phyloP scores from a whole-genome alignment of 2,888 invertebrate genomes.

The Cerastoderma edule region DNA sequence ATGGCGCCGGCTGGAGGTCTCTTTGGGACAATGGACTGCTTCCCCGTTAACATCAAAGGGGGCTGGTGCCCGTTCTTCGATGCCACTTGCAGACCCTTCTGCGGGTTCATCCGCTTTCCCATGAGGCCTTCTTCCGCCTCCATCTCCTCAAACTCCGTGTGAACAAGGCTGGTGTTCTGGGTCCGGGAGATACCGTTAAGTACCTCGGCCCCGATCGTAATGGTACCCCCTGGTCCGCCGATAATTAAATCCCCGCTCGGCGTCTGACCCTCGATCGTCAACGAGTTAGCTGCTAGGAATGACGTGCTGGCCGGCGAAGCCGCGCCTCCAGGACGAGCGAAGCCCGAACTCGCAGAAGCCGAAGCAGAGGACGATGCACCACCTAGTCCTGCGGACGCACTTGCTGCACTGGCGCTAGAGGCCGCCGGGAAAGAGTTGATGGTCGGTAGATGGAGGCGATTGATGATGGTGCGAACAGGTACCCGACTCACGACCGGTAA shows the following conservation, averaged over 20 bases:
- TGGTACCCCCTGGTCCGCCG: slow-evolving; percentile 39
- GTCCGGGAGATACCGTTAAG: slow-evolving; percentile 31
- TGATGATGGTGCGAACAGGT: background rate
- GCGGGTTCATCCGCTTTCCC: background rate
- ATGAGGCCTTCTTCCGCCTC: slow-evolving; percentile 22
- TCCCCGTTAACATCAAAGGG: background rate
- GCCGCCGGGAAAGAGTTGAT: background rate
- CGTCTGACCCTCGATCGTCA: slow-evolving; percentile 32
- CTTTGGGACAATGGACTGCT: slow-evolving; percentile 12
- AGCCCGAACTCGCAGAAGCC: background rate
- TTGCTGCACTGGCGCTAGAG: slow-evolving; percentile 8
- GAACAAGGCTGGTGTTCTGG: slow-evolving; percentile 10
- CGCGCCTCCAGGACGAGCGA: background rate
- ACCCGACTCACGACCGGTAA: background rate
- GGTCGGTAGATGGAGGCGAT: background rate
- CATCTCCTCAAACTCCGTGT: slow-evolving; percentile 52
- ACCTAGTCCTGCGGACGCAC: background rate
- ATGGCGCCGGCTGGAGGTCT: background rate
- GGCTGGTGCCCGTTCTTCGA: background rate
- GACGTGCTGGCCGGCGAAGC: background rate
- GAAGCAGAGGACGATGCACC: background rate
- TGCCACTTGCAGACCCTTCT: slow-evolving; percentile 8
- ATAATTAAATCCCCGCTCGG: slow-evolving; percentile 38
- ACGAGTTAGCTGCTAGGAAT: background rate
- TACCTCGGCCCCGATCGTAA: slow-evolving; percentile 43